Percentiles rank a stretch among this genome's conserved stretches.
phyloP scores from a whole-genome alignment of 37 sponge, comb jelly and placozoan species.

The Aplysina aerophoba region DNA sequence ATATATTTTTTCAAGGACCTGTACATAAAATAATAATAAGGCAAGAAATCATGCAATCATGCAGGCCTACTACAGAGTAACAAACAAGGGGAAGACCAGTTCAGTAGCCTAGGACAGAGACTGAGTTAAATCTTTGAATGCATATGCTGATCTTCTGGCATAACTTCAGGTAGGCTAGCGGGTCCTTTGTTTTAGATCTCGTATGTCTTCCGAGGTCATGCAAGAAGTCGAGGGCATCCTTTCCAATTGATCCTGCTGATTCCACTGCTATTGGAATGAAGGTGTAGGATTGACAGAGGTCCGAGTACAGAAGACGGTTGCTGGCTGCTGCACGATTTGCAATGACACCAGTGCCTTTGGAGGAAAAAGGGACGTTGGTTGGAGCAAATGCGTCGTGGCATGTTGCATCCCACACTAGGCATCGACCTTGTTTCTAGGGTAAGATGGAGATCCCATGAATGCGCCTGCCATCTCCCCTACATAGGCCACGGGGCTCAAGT shows the following conservation, averaged over 20 bases:
- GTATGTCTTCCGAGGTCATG: not conserved
- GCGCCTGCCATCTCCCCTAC: constrained; percentile 34
- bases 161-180: not conserved
- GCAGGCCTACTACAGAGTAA: no score
- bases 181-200: constrained; percentile 1
- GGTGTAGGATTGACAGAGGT: not conserved
- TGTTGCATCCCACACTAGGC: constrained; percentile 30
- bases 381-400: constrained; percentile 35
- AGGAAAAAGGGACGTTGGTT: constrained; percentile 6
- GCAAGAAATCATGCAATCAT: no score
- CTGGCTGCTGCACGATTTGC: constrained; percentile 18
- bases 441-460: constrained; percentile 47
- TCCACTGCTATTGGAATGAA: constrained; percentile 26
- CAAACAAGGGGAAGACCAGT: no score
- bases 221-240: not conserved
- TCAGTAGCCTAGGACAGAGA: constrained; percentile 13
- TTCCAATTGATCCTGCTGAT: constrained; percentile 5
- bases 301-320: not conserved
- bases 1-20: no score
- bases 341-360: not conserved
- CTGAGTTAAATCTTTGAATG: constrained; percentile 25
- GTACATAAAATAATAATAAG: no score
- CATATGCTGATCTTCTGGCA: not conserved
- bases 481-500: constrained; percentile 36
- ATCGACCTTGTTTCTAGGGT: constrained; percentile 31